phyloP scores from a whole-genome alignment of 2,888 invertebrate genomes.

The Scaptomyza caliginosa region DNA sequence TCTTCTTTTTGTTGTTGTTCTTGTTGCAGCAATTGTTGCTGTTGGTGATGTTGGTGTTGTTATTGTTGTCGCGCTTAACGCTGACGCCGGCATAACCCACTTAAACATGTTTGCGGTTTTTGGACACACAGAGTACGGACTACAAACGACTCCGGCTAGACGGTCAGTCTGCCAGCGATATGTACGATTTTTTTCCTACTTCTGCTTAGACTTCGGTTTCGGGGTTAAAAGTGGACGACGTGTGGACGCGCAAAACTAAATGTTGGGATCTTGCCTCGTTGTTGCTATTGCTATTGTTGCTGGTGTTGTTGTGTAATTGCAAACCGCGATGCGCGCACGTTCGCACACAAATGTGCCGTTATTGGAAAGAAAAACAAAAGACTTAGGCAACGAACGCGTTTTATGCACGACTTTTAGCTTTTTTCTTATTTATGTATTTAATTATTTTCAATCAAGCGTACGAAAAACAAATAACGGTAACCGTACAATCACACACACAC shows the following conservation, averaged over 20 bases:
- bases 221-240: constrained; percentile 25
- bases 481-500: constrained; percentile 32
- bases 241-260: constrained; percentile 40
- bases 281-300: constrained; percentile 19
- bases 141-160: constrained; percentile 45
- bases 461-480: constrained; percentile 29
- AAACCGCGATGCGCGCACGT: constrained; percentile 35
- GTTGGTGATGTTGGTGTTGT: constrained; percentile 17
- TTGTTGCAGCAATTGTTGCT: constrained; percentile 23
- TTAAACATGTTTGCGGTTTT: constrained; percentile 71
- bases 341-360: constrained; percentile 44
- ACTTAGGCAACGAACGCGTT: constrained; percentile 72
- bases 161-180: constrained; percentile 49
- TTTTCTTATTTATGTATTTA: not conserved
- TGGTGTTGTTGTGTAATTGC: constrained; percentile 38
- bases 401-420: constrained; percentile 40
- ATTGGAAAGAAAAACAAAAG: constrained; percentile 54
- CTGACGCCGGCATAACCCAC: constrained; percentile 73
- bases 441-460: constrained; percentile 14
- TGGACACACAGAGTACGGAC: constrained; percentile 33
- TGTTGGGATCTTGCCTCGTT: constrained; percentile 24
- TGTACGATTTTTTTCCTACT: constrained; percentile 16
- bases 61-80: constrained; percentile 43
- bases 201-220: constrained; percentile 15
- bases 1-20: constrained; percentile 25